A percentile compares a stretch with the other conserved stretches of the same genome.
These are phyloP conservation scores for Sinocyclocheilus anophthalmus DNA, from an alignment of 2,113 vertebrate species.

Conservation along the genomic window DNA sequence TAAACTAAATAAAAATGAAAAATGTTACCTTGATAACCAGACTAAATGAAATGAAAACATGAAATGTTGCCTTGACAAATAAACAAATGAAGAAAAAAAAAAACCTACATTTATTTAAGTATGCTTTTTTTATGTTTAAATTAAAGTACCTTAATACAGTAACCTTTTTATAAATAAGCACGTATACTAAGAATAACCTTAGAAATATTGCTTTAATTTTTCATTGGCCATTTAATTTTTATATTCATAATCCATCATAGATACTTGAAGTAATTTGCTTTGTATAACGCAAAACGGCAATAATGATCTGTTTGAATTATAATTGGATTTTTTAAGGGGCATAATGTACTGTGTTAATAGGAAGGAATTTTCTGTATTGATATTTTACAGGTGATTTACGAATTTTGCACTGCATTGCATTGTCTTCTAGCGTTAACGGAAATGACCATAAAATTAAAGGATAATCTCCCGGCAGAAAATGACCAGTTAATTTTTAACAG, in stretches of 20 bases:
- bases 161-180: background rate
- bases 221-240: background rate
- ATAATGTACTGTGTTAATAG: background rate
- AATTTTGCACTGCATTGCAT: background rate
- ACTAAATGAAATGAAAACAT: too few species aligned
- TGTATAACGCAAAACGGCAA: background rate
- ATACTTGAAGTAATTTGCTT: background rate
- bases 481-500: background rate
- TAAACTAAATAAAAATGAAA: too few species aligned
- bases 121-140: background rate
- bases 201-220: background rate
- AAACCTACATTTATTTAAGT: background rate
- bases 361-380: too few species aligned
- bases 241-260: background rate
- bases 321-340: too few species aligned
- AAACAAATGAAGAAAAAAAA: background rate
- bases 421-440: background rate
- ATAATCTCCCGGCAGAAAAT: too few species aligned
- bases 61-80: too few species aligned
- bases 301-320: too few species aligned
- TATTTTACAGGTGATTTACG: background rate
- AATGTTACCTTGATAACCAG: too few species aligned
- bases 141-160: background rate
- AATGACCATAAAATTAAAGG: background rate
- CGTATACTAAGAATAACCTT: background rate